Evolutionary conservation across 2,797 vertebrate genomes (phyloP).

Genomic region (Alcedo quadribrachys): DNA sequence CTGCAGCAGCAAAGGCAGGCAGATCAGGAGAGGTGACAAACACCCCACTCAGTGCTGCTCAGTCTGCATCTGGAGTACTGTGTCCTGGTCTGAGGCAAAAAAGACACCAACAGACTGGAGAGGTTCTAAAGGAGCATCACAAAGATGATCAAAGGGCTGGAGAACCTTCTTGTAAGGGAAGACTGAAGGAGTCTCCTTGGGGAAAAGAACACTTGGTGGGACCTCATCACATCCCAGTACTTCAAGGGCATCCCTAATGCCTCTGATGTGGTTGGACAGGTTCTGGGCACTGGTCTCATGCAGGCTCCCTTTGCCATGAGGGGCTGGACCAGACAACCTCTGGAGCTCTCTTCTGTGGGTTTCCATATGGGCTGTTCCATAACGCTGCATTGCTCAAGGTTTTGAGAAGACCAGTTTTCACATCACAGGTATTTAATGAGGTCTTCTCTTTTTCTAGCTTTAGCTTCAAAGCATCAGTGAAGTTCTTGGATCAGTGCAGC

Average conservation of each 20-base stretch:
- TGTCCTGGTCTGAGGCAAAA: background rate
- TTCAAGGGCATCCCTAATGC: background rate
- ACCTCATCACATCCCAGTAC: background rate
- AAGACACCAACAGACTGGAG: background rate
- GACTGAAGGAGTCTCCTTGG: background rate
- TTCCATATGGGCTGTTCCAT: background rate
- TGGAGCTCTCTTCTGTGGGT: background rate
- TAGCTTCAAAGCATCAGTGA: background rate
- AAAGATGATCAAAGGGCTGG: background rate
- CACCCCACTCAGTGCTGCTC: background rate
- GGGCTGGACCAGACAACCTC: background rate
- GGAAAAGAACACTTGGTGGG: background rate
- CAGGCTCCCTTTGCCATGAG: background rate
- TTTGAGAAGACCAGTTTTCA: background rate
- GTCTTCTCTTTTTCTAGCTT: background rate
- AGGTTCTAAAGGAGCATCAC: background rate
- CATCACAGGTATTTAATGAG: background rate
- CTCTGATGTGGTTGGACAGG: background rate
- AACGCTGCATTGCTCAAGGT: background rate
- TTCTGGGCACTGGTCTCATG: background rate
- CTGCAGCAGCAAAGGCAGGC: background rate
- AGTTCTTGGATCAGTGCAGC: background rate
- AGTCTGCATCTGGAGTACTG: background rate
- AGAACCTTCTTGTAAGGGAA: background rate
- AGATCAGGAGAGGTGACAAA: background rate